Conservation (phyloP, 2,797 vertebrate species). For the Eupleurogrammus muticus region DNA sequence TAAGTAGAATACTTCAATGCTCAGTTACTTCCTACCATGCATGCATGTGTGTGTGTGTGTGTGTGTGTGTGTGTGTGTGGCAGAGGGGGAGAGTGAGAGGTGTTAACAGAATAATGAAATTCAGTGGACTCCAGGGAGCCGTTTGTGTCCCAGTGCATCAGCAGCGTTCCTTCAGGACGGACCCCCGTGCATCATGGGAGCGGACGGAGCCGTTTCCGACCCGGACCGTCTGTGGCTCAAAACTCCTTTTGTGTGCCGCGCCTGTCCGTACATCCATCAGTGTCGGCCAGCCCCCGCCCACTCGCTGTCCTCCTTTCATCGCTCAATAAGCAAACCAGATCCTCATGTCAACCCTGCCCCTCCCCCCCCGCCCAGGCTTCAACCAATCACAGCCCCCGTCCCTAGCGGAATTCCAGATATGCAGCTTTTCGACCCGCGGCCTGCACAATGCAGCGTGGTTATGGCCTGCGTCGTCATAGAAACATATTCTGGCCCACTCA, state of each 20-base stretch:
- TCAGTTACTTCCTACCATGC: too few relatives aligned
- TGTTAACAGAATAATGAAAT: constrained; percentile 41
- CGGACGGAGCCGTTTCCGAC: constrained; percentile 14
- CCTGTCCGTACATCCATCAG: constrained; percentile 72
- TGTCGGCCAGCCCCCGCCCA: constrained; percentile 64
- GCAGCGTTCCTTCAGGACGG: too few relatives aligned
- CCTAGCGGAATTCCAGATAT: constrained; percentile 81
- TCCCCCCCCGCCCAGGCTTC: constrained; percentile 55
- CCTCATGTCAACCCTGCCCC: constrained; percentile 66
- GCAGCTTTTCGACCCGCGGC: constrained; percentile 70
- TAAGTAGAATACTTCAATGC: too few relatives aligned
- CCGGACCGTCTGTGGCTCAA: constrained; percentile 33
- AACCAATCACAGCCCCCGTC: constrained; percentile 73
- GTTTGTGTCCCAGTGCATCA: constrained; percentile 1
- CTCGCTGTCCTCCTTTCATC: constrained; percentile 75
- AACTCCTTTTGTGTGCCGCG: constrained; percentile 51
- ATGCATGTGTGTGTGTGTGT: constrained; percentile 7
- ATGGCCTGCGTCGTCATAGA: constrained; percentile 60
- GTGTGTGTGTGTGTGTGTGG: constrained; percentile 19
- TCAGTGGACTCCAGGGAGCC: constrained; percentile 34
- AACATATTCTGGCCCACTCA: constrained; percentile 63
- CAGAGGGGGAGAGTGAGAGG: constrained; percentile 40
- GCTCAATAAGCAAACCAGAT: constrained; percentile 82
- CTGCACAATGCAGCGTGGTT: constrained; percentile 62
- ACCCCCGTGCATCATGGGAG: too few relatives aligned